Base-by-base conservation (phyloP, 2,888 invertebrate species). In the Artemia sp. region DNA sequence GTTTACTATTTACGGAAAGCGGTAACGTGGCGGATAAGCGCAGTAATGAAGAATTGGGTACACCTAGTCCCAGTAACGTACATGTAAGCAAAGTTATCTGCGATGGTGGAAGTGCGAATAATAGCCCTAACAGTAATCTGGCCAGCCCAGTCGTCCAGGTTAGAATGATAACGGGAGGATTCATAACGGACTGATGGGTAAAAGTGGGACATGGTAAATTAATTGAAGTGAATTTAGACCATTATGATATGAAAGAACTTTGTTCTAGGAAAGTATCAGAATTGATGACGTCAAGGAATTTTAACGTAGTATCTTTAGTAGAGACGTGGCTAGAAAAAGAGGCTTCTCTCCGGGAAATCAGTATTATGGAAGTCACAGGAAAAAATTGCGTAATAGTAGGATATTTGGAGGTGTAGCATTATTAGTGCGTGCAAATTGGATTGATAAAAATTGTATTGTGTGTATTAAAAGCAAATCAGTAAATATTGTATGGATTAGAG, bases 161-260 rank as follows among this genome's bases (percentile, higher is more conserved):
- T n/a, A 53, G 53, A 53, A 53, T 53, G 53, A 53, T 53, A 53
- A 53, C n/a, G 53, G 53, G 53, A 53, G 53, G n/a, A 53, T 12
- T n/a, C 12, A 12, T 53, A 12, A 53, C 12, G 53, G 53, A 53
- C 12, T 12, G 53, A 53, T 53, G n/a, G 12, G 53, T 53, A n/a
- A 53, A 53, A 53, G n/a, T n/a, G 53, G 53, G 53, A 12, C 12
- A 53, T 53, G 53, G 53, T 53, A 53, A 53, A 53, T 53, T 53
- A 53, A n/a, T 53, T 12, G 53, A 53, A 53, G 53, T 53, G 53
- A 53, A n/a, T 53, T 53, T 53, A 53, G 53, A 12, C 12, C 53
- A 53, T 53, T 53, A n/a, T 12, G n/a, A 53, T n/a, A 53, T 53
- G 12, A 12, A 53, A 12, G 53, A n/a, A 12, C 19, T 19, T 53